A percentile compares a stretch with the other conserved stretches of the same genome.
These are phyloP conservation scores for Aurelia aurita complex sp. Pacific DNA, from an alignment of 30 jellyfish, hydroid and myxozoan species.

Conservation along the genomic window DNA sequence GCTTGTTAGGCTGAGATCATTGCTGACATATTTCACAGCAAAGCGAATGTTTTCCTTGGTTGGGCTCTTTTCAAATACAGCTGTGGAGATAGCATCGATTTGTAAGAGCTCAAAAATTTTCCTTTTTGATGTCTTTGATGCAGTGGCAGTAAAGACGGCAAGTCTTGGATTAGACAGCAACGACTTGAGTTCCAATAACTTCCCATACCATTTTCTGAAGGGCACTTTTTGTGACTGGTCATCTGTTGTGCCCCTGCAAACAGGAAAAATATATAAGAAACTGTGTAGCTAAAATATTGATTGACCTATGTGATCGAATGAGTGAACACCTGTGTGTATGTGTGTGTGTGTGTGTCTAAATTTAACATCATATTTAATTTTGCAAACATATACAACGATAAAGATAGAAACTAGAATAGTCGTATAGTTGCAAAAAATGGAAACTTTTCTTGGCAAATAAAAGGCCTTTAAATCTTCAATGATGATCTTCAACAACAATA, in stretches of 20 bases:
- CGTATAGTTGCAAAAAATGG: no score
- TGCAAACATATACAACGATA: no score
- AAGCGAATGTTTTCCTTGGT: slow-evolving; percentile 12
- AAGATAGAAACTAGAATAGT: no score
- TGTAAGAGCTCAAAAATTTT: slow-evolving; percentile 16
- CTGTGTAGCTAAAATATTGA: not conserved
- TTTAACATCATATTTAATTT: no score
- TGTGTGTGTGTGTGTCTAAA: no score
- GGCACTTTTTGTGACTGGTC: not conserved
- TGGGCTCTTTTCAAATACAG: slow-evolving; percentile 19
- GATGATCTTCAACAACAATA: no score
- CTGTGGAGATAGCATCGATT: not conserved
- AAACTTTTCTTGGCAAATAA: no score
- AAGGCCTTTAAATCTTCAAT: no score
- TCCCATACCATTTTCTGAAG: slow-evolving; percentile 20
- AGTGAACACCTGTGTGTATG: no score
- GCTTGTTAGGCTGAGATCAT: not conserved
- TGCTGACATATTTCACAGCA: slow-evolving; percentile 14
- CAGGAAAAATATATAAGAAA: not conserved
- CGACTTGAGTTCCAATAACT: slow-evolving; percentile 8
- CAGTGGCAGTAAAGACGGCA: slow-evolving; percentile 29
- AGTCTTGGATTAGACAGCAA: slow-evolving; percentile 15
- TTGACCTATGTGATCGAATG: no score
- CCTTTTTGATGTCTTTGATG: slow-evolving; percentile 1
- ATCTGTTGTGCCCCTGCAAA: not conserved